phyloP scores from a whole-genome alignment of 64 coral and sea anemone genomes.

The Montipora capricornis region DNA sequence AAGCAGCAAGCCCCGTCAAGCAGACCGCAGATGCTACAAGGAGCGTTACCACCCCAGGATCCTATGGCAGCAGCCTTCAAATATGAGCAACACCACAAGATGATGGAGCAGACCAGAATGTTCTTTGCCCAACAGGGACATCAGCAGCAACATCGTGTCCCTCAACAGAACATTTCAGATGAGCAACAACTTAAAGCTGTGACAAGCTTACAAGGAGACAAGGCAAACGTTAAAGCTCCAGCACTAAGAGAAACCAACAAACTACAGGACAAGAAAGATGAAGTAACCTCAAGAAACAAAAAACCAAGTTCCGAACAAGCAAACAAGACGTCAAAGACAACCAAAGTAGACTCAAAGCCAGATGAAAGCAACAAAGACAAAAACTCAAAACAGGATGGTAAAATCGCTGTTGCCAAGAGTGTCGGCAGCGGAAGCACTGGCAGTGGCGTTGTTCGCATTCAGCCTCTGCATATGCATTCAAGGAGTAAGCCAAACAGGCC shows the following conservation, averaged over 20 bases:
- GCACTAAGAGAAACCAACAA: conserved; percentile 34
- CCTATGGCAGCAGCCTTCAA: conserved; percentile 61
- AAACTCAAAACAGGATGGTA: conserved; percentile 62
- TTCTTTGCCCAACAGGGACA: conserved; percentile 77
- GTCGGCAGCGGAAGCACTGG: conserved; percentile 8
- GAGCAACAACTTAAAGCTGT: conserved; percentile 55
- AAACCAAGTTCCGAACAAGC: conserved; percentile 34
- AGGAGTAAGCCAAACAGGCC: conserved; percentile 28
- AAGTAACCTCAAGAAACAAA: conserved; percentile 64
- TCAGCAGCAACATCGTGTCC: conserved; percentile 31
- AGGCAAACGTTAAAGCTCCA: conserved; percentile 28
- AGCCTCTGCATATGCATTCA: conserved; percentile 36
- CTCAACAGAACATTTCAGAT: background rate
- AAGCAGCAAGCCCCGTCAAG: conserved; percentile 46
- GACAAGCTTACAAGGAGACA: background rate
- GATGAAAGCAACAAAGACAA: conserved; percentile 63
- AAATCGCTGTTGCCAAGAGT: conserved; percentile 34
- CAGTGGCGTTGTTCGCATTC: conserved; percentile 32
- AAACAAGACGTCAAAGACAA: conserved; percentile 75
- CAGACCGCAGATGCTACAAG: conserved; percentile 26
- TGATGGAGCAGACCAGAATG: conserved; percentile 83
- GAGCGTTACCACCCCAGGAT: conserved; percentile 3
- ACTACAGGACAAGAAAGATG: conserved; percentile 75
- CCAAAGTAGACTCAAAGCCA: conserved; percentile 64
- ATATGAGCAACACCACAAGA: conserved; percentile 88